Conservation (phyloP, 2,888 invertebrate species). For the Eledona agricola region DNA sequence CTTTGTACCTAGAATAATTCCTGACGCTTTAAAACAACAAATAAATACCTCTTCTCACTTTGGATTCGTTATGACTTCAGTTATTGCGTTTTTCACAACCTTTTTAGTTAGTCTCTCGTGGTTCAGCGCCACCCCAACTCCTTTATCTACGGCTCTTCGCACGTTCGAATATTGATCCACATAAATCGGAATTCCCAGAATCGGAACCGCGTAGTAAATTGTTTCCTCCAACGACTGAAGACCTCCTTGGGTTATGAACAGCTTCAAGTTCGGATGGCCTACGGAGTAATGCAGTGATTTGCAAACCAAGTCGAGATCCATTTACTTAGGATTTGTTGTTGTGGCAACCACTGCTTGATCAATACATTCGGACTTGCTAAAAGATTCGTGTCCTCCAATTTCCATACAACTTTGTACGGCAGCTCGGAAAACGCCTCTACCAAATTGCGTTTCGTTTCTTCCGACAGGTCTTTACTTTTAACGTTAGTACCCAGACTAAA, state of each 20-base stretch:
- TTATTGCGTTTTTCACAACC: slow-evolving; percentile 50
- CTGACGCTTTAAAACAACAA: no score
- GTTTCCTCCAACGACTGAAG: slow-evolving; percentile 63
- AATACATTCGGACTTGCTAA: slow-evolving; percentile 55
- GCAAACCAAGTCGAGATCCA: no score
- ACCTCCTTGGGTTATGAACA: slow-evolving; percentile 64
- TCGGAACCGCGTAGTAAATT: slow-evolving; percentile 59
- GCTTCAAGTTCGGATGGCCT: slow-evolving; percentile 60
- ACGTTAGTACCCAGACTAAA: slow-evolving; percentile 61
- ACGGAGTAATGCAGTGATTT: no score
- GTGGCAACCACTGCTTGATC: slow-evolving; percentile 55
- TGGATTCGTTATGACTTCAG: slow-evolving; percentile 35
- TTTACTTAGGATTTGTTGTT: slow-evolving; percentile 54
- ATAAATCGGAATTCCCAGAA: slow-evolving; percentile 61
- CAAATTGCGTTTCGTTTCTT: slow-evolving; percentile 48
- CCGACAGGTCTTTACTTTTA: slow-evolving; percentile 51
- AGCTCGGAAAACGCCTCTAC: slow-evolving; percentile 54
- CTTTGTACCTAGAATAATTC: slow-evolving; percentile 48
- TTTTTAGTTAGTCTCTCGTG: slow-evolving; percentile 51
- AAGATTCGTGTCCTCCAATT: slow-evolving; percentile 54
- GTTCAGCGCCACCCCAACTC: slow-evolving; percentile 55
- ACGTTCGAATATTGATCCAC: slow-evolving; percentile 60
- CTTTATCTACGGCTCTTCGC: slow-evolving; percentile 31
- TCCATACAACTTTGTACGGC: slow-evolving; percentile 60
- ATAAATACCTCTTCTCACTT: slow-evolving; percentile 36